Evolutionary conservation across 2,797 vertebrate species (phyloP).

Genomic region (Myoxocephalus aenaeus): DNA sequence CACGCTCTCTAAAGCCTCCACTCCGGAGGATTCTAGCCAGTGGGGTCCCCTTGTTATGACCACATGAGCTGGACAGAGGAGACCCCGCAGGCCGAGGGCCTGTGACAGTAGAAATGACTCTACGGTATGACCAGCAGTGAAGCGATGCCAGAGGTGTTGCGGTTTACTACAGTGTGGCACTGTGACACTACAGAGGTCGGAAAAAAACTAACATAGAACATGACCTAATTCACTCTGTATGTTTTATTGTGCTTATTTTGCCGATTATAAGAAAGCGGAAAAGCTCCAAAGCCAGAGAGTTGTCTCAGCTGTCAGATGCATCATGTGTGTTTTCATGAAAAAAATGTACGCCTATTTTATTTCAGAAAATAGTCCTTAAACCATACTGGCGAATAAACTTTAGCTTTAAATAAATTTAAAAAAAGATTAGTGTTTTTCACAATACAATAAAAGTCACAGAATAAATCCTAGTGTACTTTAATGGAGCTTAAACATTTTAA

Average conservation of each 20-base stretch:
- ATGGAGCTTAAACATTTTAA: background rate
- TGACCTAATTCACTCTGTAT: slow-evolving; percentile 4
- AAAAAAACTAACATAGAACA: background rate
- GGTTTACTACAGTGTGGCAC: slow-evolving; percentile 21
- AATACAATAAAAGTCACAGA: background rate
- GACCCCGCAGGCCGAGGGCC: slow-evolving; percentile 9
- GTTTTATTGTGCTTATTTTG: slow-evolving; percentile 1
- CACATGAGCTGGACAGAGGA: slow-evolving; percentile 6
- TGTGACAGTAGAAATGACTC: slow-evolving; percentile 26
- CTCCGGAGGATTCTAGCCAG: slow-evolving; percentile 6
- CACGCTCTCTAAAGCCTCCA: slow-evolving; percentile 2
- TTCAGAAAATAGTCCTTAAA: background rate
- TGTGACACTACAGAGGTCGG: slow-evolving; percentile 29
- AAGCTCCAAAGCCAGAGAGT: background rate
- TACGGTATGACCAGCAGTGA: slow-evolving; percentile 28
- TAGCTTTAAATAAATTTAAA: background rate
- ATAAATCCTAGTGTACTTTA: background rate
- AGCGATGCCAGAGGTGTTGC: slow-evolving; percentile 9
- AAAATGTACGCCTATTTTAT: too few relatives aligned
- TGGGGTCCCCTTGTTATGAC: slow-evolving; percentile 10
- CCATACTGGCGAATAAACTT: background rate
- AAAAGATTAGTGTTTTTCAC: slow-evolving; percentile 2
- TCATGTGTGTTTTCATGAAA: background rate
- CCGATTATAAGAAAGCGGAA: background rate
- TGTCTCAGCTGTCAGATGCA: background rate